Base-by-base conservation (phyloP, 2,113 vertebrate species). In the Urocynchramus pylzowi region DNA sequence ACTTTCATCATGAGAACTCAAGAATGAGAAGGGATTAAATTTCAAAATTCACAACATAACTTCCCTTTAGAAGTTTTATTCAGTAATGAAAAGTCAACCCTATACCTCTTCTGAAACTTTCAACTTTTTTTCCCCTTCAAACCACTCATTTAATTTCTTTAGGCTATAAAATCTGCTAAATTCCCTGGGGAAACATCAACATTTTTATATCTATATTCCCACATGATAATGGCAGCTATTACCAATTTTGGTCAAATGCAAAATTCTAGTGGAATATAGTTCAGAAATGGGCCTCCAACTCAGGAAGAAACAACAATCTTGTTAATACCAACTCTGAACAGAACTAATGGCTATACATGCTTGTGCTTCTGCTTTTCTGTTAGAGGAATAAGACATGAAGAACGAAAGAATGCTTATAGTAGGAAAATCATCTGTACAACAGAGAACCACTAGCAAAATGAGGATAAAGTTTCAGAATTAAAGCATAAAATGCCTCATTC, bases 151-250 rank as follows among this genome's bases (percentile, higher is more conserved):
- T 84, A 1, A 78, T 82, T 93, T 80, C 64, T 91, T 31, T 35
- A 90, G 75, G 59, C 54, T 91, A 69, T 87, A 93, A 94, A 88
- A 94, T 89, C 69, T 89, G 63, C 78, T 35, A 31, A 68, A 65
- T 86, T 83, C 92, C 59, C 85, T 17, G 16, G 59, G 54, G 94
- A 80, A 90, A 88, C 19, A 74, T 77, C 59, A 76, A 49, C 28
- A 13, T 88, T 95, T 97, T 88, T 96, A 90, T 67, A 78, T 93
- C 59, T 91, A 93, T 90, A 96, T 88, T 94, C 89, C 85, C 90
- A 93, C 15, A 26, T 88, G 82, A 77, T 88, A 82, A 94, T 67
- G 71, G 47, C 64, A 93, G 81, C 52, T 75, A 71, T 89, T 90
- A 83, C 90, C 79, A 93, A 74, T 92, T 94, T 85, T 93, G 76